These are phyloP conservation scores for Helobdella robusta DNA, from an alignment of 2,888 invertebrate species.

Conservation along the genomic window DNA sequence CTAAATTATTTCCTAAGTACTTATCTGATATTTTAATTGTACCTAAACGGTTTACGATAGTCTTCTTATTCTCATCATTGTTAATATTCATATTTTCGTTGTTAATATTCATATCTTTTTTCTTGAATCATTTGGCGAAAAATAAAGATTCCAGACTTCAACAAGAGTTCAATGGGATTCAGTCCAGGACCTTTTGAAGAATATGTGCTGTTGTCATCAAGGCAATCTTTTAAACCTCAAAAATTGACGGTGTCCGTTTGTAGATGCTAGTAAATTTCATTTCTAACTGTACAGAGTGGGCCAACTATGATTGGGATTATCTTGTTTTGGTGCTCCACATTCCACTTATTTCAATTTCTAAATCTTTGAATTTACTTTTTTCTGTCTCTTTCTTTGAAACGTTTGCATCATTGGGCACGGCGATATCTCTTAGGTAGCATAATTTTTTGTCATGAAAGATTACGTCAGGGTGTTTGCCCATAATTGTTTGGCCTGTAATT, in stretches of 20 bases:
- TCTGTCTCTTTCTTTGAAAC: not conserved
- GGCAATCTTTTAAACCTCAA: too few species aligned
- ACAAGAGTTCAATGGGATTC: too few species aligned
- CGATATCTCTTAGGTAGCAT: not conserved
- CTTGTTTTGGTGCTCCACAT: not conserved
- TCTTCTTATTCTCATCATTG: too few species aligned
- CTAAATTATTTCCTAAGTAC: too few species aligned
- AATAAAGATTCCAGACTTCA: too few species aligned
- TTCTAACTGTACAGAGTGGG: not conserved
- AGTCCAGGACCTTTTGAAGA: too few species aligned
- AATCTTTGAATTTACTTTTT: not conserved
- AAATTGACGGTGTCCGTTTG: not conserved
- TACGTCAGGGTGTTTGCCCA: not conserved
- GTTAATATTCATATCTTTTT: too few species aligned
- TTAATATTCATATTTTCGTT: too few species aligned
- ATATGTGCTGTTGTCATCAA: too few species aligned
- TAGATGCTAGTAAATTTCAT: not conserved
- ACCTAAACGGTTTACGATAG: too few species aligned
- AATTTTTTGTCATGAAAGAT: not conserved
- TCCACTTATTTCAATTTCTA: not conserved
- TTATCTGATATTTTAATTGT: too few species aligned
- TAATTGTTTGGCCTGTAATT: not conserved
- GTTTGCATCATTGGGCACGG: not conserved
- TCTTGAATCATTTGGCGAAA: too few species aligned
- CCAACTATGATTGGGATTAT: not conserved